Base-by-base conservation (phyloP, 2,888 invertebrate species). In the Drosophila ezoana region DNA sequence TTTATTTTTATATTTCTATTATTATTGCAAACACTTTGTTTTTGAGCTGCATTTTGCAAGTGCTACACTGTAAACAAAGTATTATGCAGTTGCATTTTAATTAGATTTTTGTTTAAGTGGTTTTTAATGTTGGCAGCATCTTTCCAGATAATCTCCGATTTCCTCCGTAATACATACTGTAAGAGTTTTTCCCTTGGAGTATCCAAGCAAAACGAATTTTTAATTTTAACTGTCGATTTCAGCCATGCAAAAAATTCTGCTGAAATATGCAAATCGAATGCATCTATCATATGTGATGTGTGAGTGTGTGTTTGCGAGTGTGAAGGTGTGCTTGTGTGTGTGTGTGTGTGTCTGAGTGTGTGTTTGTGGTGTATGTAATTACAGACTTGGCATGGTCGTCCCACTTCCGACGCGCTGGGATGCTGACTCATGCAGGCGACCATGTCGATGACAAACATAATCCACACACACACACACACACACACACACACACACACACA, bases 381-480 rank as follows among this genome's bases (percentile, higher is more conserved):
- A 75, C 63, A 60, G 48, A 68, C 58, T 77, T 45, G 52, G 72
- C 67, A 72, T 44, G 56, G 43, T 72, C 80, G 62, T 65, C 72
- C 80, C 76, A 81, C 88, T 87, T 87, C 82, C 88, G 79, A 67
- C 52, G 66, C 65, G 64, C 43, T 57, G 58, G 71, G 77, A 82
- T 80, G 80, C 77, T 82, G 88, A 82, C 86, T 82, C 88, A 82
- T 66, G 56, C 60, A 23, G 58, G 44, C 53, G 40, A 53, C 23
- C 62, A 65, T 28, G 56, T 40, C 79, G 62, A 76, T 79, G 85
- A 81, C 79, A 69, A 79, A 87, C 82, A 81, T 56, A 61, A 76
- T 56, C 61, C 69, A 68, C 60, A 44, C 61, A 63, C 61, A 54
- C 45, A 44, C 47, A 51, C 35, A 41, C 40, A 40, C 38, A 62